phyloP scores from a whole-genome alignment of 2,113 vertebrate species.

The Argyrosomus japonicus region DNA sequence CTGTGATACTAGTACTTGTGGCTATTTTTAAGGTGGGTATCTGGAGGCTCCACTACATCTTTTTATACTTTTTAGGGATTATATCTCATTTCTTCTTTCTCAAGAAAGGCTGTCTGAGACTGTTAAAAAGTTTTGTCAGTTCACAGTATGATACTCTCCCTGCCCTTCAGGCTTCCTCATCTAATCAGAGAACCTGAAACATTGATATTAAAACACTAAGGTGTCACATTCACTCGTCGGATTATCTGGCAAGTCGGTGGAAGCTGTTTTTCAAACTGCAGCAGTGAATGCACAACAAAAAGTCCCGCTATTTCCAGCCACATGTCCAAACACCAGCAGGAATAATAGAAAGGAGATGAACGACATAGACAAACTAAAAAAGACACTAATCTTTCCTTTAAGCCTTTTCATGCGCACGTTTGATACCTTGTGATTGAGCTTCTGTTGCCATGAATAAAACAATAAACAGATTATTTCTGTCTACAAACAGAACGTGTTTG shows the following conservation, averaged over 20 bases:
- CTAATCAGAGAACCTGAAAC: slow-evolving; percentile 36
- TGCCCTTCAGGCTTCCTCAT: background rate
- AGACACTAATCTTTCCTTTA: slow-evolving; percentile 39
- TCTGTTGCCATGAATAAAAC: slow-evolving; percentile 52
- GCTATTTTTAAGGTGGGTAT: background rate
- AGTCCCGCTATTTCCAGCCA: slow-evolving; percentile 13
- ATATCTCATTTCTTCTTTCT: background rate
- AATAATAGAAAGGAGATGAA: slow-evolving; percentile 22
- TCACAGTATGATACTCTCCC: background rate
- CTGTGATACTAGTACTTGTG: background rate
- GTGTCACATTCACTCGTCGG: slow-evolving; percentile 15
- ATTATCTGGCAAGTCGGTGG: slow-evolving; percentile 12
- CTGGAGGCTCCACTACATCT: background rate
- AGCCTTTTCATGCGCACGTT: slow-evolving; percentile 41
- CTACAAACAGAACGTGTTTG: slow-evolving; percentile 6
- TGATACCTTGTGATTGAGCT: slow-evolving; percentile 46
- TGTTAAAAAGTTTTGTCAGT: too few relatives aligned
- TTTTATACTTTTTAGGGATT: background rate
- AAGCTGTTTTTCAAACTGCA: too few relatives aligned
- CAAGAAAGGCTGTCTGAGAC: background rate
- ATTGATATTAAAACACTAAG: slow-evolving; percentile 19
- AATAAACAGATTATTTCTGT: slow-evolving; percentile 52
- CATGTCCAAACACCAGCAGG: slow-evolving; percentile 32
- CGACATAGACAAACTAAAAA: slow-evolving; percentile 38
- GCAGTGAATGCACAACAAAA: slow-evolving; percentile 21